Base-by-base conservation (phyloP, 2,797 vertebrate species). In the Alauda arvensis region DNA sequence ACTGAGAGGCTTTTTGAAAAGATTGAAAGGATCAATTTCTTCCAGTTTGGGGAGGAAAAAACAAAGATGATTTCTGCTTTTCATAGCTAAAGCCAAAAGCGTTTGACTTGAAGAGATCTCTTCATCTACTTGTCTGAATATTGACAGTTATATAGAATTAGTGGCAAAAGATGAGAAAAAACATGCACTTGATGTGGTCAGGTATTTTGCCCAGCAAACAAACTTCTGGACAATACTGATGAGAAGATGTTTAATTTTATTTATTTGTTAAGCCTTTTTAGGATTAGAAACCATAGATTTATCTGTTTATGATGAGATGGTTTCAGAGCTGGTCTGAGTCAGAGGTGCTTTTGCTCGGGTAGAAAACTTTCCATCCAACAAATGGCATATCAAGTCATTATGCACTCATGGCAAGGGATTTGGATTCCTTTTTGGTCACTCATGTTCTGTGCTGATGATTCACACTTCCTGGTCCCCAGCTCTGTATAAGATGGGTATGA, bases 11-110 rank as follows among this genome's bases (percentile, higher is more conserved):
- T 37, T 37, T 37, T 37, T 37, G 37, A 37, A 37, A 37, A 37
- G 37, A 10, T 11, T 37, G 67, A n/a, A 86, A 82, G 91, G 75
- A 91, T 92, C 57, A 77, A 10, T 70, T 91, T 83, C 46, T 90
- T 90, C 34, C 52, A 76, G 33, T 76, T 43, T 81, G 18, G 34
- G 39, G n/a, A 88, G 62, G 66, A 80, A 89, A 85, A 93, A 89
- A 49, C 66, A 79, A 59, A 70, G 53, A 31, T 7, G 0, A 6
- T 57, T 93, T 79, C 51, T 88, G 29, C 59, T 87, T 91, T 87
- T 78, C 45, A 31, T 75, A 65, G 29, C 52, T 71, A 3, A 65
- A 60, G 51, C 37, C 18, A 40, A 65, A 71, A 80, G 18, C 8
- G 7, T 39, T 60, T 75, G 66, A 40, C 19, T 87, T 85, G 29